Base-by-base conservation (phyloP, 2,797 vertebrate species). In the Anniella stebbinsi region DNA sequence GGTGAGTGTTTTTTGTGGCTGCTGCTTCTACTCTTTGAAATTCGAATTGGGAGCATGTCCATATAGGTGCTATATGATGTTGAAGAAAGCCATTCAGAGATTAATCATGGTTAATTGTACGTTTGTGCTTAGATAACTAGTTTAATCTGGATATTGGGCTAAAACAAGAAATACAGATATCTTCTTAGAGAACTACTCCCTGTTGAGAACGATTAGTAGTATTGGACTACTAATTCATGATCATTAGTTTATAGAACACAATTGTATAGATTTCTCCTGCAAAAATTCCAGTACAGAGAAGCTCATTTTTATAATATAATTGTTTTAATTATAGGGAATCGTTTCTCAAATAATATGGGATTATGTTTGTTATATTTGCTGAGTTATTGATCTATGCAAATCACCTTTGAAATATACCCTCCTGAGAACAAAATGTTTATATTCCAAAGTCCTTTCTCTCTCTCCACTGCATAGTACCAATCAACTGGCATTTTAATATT, bases 381-480 rank as follows among this genome's bases (percentile, higher is more conserved):
- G 38, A 36, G n/a, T 90, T 86, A 0, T 21, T 89, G 60, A 30
- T 12, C 38, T 86, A 17, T 82, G 80, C 3, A 8, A n/a, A 86
- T 54, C 82, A 45, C 10, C 6, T 41, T 2, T 45, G n/a, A 92
- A 67, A 21, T 38, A 0, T n/a, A 87, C 86, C 90, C 80, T 73
- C 63, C 51, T 7, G 1, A 66, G 10, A 41, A 2, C 0, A 87
- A 88, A 28, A 91, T 87, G 48, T 13, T 89, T 4, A 80, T 72
- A 85, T 63, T 63, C 30, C 57, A 77, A 48, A 82, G 66, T 75
- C 78, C 10, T 94, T 13, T 10, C 33, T 0, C 76, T 69, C 33
- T 87, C 73, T 89, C 80, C 88, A 82, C 78, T 90, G 76, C 87
- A 73, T 92, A 67, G 57, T 90, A 21, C n/a, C 87, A 88, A 84